phyloP scores from a whole-genome alignment of 2,113 vertebrate genomes.

The Syngnathus scovelli region DNA sequence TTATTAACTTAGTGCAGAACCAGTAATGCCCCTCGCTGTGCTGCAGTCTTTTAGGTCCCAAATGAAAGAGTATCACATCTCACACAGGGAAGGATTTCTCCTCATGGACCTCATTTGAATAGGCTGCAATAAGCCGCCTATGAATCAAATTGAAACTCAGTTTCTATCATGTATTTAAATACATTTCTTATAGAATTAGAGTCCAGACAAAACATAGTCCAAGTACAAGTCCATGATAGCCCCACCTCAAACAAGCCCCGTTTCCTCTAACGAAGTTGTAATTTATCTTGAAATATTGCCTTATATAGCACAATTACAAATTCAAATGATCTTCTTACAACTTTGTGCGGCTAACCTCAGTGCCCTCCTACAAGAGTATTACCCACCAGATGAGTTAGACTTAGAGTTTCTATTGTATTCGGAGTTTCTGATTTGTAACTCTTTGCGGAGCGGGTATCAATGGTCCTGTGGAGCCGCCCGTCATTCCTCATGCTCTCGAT shows the following conservation, averaged over 20 bases:
- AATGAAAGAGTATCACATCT: slow-evolving; percentile 30
- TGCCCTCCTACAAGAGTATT: slow-evolving; percentile 12
- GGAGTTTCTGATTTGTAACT: not conserved
- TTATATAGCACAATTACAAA: not conserved
- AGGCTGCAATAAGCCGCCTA: not conserved
- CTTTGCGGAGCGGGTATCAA: slow-evolving; percentile 17
- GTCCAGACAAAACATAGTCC: not conserved
- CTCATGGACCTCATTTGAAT: not conserved
- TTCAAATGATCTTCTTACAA: not conserved
- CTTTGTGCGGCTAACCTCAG: not conserved
- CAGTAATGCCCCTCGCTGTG: slow-evolving; percentile 13
- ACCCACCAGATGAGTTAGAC: slow-evolving; percentile 24
- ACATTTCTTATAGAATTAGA: not conserved
- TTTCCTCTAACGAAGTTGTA: not conserved
- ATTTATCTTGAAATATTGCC: not conserved
- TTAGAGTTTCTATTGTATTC: slow-evolving; percentile 12
- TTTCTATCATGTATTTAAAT: not conserved
- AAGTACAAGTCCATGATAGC: not conserved
- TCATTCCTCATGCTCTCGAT: slow-evolving; percentile 45
- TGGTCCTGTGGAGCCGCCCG: slow-evolving; percentile 42
- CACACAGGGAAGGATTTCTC: slow-evolving; percentile 5
- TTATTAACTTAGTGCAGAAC: slow-evolving; percentile 31
- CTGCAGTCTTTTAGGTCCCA: slow-evolving; percentile 18
- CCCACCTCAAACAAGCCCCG: not conserved
- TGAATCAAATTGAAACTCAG: not conserved